These are phyloP conservation scores for Drosophila picticornis DNA, from an alignment of 2,888 invertebrate species.

Conservation along the genomic window DNA sequence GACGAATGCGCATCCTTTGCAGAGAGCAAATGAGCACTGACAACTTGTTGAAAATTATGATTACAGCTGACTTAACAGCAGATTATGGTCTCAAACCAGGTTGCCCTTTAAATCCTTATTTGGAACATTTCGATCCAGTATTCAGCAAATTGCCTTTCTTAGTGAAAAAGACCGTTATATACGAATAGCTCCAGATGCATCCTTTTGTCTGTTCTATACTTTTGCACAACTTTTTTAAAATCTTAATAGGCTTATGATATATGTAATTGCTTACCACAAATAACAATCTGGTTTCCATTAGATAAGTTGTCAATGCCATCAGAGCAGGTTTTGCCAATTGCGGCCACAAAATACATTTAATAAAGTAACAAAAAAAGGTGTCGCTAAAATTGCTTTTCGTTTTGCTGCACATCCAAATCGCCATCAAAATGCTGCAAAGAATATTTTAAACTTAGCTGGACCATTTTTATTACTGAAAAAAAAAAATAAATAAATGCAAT, in stretches of 20 bases:
- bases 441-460: slow-evolving; percentile 33
- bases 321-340: slow-evolving; percentile 26
- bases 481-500: slow-evolving; percentile 30
- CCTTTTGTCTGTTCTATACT: neutral
- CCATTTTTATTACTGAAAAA: slow-evolving; percentile 25
- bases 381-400: slow-evolving; percentile 47
- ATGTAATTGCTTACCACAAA: neutral
- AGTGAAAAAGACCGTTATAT: neutral
- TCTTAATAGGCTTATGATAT: neutral
- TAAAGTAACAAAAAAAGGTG: neutral
- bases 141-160: neutral
- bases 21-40: slow-evolving; percentile 32
- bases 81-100: slow-evolving; percentile 21
- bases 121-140: neutral
- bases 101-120: slow-evolving; percentile 29
- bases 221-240: neutral
- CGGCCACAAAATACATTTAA: slow-evolving; percentile 33
- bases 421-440: slow-evolving; percentile 37
- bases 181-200: neutral
- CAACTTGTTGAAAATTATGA: slow-evolving; percentile 59
- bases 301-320: slow-evolving; percentile 33
- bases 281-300: slow-evolving; percentile 28
- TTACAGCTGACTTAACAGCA: slow-evolving; percentile 45
- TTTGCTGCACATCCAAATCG: slow-evolving; percentile 34
- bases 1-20: slow-evolving; percentile 34